Base-by-base conservation (phyloP, 2,888 invertebrate species). In the Lepidochrysops patricia region DNA sequence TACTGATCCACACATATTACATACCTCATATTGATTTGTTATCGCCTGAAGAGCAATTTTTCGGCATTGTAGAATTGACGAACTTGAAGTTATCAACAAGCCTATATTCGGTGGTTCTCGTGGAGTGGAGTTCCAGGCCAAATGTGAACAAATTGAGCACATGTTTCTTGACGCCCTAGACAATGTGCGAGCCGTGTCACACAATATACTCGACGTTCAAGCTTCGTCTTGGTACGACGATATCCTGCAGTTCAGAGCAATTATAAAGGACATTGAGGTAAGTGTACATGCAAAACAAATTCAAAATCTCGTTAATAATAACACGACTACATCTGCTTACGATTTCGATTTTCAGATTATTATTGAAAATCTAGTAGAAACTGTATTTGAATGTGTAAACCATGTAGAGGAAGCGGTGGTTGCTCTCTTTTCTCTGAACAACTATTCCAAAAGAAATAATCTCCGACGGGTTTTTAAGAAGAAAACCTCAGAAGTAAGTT, bases 161-260 rank as follows among this genome's bases (percentile, higher is more conserved):
- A 91, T 93, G 74, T 97, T 97, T 79, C 83, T 89, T 15, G 85
- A 91, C 25, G 91, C 93, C 7, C 80, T 97, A 32, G 77, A 81
- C 19, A 84, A 89, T 12, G 90, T 97, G 49, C 85, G 91, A 66
- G 75, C 80, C 5, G 93, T 93, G 1, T 90, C 92, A 34, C 74
- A 88, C 19, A 91, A 91, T 26, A 94, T 97, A 63, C 81, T 96
- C n/a, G 92, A 95, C 68, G 95, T 97, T 0, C 94, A 95, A 74
- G 92, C 92, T 32, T 91, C 93, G 0, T 92, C 92, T n/a, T 97
- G 97, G 97, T 94, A 94, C 76, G 94, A 95, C 68, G 93, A 93
- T 64, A 92, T 94, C 71, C 79, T 92, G 50, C 83, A 86, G 67
- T 94, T 93, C 70, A 88, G 91, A 60, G 81, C 83, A 1, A 80